phyloP scores from a whole-genome alignment of 92 coral and sea anemone species.

The Isaurus tuberculatus region DNA sequence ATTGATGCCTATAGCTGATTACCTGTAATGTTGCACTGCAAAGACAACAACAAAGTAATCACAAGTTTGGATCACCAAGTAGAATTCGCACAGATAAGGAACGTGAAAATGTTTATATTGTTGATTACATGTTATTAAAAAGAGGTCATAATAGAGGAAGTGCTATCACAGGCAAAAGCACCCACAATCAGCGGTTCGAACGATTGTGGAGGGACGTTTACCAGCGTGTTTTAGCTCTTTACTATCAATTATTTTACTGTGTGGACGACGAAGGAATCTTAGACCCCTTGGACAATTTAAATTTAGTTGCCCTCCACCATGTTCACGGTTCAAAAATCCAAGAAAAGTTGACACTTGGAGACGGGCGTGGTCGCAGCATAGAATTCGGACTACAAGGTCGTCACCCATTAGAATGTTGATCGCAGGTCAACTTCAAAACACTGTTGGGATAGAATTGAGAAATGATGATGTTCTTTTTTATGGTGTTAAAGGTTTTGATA shows the following conservation, averaged over 20 bases:
- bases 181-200: background rate
- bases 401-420: background rate
- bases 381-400: background rate
- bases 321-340: background rate
- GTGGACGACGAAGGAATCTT: background rate
- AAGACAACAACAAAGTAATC: constrained; percentile 57
- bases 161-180: constrained; percentile 52
- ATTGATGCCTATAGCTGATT: constrained; percentile 57
- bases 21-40: constrained; percentile 55
- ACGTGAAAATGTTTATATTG: constrained; percentile 33
- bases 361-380: background rate
- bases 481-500: background rate
- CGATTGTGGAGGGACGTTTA: constrained; percentile 61
- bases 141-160: constrained; percentile 66
- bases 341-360: background rate
- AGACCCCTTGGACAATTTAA: background rate
- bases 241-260: constrained; percentile 8
- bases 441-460: background rate
- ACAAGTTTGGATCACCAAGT: constrained; percentile 42
- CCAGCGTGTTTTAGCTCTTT: constrained; percentile 45
- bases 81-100: too few relatives aligned
- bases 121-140: constrained; percentile 55
- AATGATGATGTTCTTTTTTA: background rate
- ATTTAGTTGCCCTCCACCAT: constrained; percentile 6
- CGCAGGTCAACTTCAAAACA: background rate